These are phyloP conservation scores for Danio jaintianensis DNA, from an alignment of 2,797 vertebrate species.

Conservation along the genomic window DNA sequence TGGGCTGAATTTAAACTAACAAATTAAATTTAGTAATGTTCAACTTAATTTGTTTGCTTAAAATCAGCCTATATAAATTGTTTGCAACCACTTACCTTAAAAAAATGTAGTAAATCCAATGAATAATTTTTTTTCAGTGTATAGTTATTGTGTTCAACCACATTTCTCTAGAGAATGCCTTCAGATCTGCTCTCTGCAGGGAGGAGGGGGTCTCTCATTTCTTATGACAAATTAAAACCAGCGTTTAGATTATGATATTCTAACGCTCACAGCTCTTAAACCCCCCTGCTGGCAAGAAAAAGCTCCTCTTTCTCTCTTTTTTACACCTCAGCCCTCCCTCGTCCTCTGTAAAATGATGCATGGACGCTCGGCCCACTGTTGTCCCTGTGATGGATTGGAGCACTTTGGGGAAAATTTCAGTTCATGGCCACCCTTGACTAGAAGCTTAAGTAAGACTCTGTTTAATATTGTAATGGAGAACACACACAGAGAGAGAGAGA, in stretches of 20 bases:
- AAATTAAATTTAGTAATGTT: no score
- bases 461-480: conserved; percentile 58
- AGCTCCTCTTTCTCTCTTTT: conserved; percentile 36
- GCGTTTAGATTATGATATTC: conserved; percentile 54
- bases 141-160: background rate
- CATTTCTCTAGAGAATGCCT: background rate
- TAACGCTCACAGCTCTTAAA: conserved; percentile 34
- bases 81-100: no score
- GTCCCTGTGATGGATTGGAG: conserved; percentile 61
- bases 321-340: conserved; percentile 25
- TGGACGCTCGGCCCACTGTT: conserved; percentile 43
- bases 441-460: conserved; percentile 61
- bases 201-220: conserved; percentile 20
- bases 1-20: no score
- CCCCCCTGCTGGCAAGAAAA: conserved; percentile 46
- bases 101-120: no score
- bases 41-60: no score
- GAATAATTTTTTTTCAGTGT: no score
- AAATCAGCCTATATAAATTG: no score
- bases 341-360: conserved; percentile 49
- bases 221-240: conserved; percentile 54
- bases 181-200: background rate
- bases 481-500: background rate
- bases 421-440: conserved; percentile 55
- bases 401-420: conserved; percentile 62